Base-by-base conservation (phyloP, 2,888 invertebrate genomes). In the Torymus texanus region DNA sequence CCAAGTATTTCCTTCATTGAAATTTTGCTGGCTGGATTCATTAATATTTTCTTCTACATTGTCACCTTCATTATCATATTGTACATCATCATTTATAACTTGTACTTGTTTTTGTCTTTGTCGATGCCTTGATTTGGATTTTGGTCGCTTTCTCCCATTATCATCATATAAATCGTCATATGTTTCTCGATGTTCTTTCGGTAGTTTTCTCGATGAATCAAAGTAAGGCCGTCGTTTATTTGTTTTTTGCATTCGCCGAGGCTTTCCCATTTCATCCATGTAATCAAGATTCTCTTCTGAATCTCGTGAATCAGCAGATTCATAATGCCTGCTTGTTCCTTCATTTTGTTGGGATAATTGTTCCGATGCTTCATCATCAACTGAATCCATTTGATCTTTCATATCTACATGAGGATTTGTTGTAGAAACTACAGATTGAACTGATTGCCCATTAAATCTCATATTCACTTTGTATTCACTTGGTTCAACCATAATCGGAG, bases 201-300 rank as follows among this genome's bases (percentile, higher is more conserved):
- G 87, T 0, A 87, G 80, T 55, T 85, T 86, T 73, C 85, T 85
- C 0, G 87, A 83, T 0, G 70, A 77, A 29, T 87, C 87, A 0
- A 78, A 74, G 10, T 73, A 81, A 0, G 87, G 88, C 56, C 87
- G 88, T 67, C 86, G 84, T 78, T 86, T 85, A 61, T 86, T 84
- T 62, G 21, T 83, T 65, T 89, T 89, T 2, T 87, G 86, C 3
- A 86, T 21, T 73, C 86, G 85, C 61, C 84, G 84, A 0, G 88
- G 85, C 59, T 86, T 86, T 66, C 88, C 88, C 0, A 86, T 85
- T 3, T 87, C 85, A 18, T 90, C 90, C 2, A 79, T 65, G 77
- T 89, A 90, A 67, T 90, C 90, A 5, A 75, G 24, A 74, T 79
- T 84, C 3, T 88, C 88, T 0, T 87, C 87, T 0, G 88, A 88